Base-by-base conservation (phyloP, 92 coral and sea anemone genomes). In the Blastomussa wellsi region DNA sequence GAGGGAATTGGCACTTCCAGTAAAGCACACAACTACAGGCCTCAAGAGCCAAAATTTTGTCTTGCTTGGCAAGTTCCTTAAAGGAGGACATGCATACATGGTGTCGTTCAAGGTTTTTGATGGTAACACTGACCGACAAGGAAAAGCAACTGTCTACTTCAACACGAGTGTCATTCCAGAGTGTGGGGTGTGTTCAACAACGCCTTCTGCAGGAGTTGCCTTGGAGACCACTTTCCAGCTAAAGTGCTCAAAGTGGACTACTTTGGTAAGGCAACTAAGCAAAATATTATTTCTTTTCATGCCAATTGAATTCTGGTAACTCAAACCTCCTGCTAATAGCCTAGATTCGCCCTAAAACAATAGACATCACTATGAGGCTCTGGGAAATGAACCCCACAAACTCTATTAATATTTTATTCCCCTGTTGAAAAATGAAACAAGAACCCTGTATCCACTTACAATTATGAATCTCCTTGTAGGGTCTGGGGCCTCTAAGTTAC, bases 141-240 rank as follows among this genome's bases (percentile, higher is more conserved):
- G 96, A 22, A 78, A 60, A 86, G 92, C 89, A 3, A 82, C 77
- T 79, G 74, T 89, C 72, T 82, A 78, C 80, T 88, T 93, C 76
- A 75, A 53, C 32, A 89, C 90, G 28, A 91, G 87, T 55, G 39
- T 48, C 31, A 74, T 70, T 75, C 94, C 90, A 2, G 67, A 48
- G 3, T 72, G 82, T 28, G 94, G 90, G 8, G 10, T 76, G 0
- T 93, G 92, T 69, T n/a, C 24, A 38, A 72, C 91, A 32, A 68
- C 35, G 7, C 96, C 96, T 64, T 26, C 7, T 31, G 24, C 62
- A 3, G 96, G 96, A 24, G 68, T 44, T 19, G 91, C 92, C 49
- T 74, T 91, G 78, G 85, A 89, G 26, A 93, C 96, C 31, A 48
- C 36, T 14, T 93, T 93, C 79, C 80, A 57, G 68, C 44, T 93